Evolutionary conservation across 2,113 vertebrate genomes (phyloP).

Genomic region (Procavia capensis): DNA sequence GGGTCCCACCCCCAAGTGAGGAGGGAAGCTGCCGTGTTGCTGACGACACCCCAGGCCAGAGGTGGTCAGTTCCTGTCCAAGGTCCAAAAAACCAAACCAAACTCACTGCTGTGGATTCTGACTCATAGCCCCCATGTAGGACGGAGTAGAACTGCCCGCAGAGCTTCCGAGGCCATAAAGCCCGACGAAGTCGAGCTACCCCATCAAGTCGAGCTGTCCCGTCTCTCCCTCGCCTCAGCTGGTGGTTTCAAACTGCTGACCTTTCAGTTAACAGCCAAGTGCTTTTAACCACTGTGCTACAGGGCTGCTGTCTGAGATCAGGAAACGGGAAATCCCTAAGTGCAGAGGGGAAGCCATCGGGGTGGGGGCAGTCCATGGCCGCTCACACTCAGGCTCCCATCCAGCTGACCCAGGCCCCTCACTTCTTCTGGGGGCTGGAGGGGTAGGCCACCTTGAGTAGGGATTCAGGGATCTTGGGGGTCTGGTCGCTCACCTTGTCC

Average conservation of each 20-base stretch:
- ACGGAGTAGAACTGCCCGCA: no score
- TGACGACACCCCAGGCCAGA: neutral
- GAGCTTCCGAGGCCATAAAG: no score
- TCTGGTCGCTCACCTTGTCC: neutral
- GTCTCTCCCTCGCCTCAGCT: no score
- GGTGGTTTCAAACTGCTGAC: no score
- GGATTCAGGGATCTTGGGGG: fast-evolving
- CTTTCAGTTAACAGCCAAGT: no score
- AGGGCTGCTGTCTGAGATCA: neutral
- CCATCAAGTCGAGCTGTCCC: no score
- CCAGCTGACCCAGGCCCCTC: fast-evolving
- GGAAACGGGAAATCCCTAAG: neutral
- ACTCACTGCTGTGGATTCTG: no score
- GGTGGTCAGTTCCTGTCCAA: neutral
- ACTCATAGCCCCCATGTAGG: no score
- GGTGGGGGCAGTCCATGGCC: neutral
- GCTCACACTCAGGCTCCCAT: neutral
- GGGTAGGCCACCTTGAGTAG: neutral
- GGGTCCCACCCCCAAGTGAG: neutral
- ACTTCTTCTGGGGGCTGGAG: fast-evolving
- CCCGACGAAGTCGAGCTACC: no score
- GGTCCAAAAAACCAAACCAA: neutral
- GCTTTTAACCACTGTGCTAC: no score
- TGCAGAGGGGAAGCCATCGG: neutral
- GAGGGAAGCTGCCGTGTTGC: neutral